These are phyloP conservation scores for Drosophila subobscura DNA, from an alignment of 1,140 invertebrate genomes.

Conservation along the genomic window DNA sequence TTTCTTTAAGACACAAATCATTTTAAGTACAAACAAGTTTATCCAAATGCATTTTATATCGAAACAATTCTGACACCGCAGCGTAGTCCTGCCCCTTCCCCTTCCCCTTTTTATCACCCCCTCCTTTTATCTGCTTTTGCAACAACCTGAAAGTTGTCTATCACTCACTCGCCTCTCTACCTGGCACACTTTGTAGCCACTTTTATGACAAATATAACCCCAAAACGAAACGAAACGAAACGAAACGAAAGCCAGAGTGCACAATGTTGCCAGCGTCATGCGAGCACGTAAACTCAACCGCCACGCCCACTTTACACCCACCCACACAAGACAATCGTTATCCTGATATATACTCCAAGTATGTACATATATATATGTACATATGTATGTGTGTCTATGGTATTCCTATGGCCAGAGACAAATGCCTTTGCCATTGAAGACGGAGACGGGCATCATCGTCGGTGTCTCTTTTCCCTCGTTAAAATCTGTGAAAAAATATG, in stretches of 20 bases:
- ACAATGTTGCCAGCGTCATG: conserved; percentile 55
- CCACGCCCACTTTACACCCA: conserved; percentile 53
- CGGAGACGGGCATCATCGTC: conserved; percentile 26
- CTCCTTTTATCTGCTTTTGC: neutral
- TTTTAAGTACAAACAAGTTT: too few relatives aligned
- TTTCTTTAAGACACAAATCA: too few relatives aligned
- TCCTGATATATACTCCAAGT: neutral
- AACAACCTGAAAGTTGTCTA: conserved; percentile 17
- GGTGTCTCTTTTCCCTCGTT: conserved; percentile 60
- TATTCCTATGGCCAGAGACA: conserved; percentile 41
- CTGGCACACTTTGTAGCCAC: conserved; percentile 74
- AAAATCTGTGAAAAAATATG: conserved; percentile 78
- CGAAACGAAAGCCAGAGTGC: conserved; percentile 4
- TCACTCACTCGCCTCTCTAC: conserved; percentile 29
- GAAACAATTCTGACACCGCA: too few relatives aligned
- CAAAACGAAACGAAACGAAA: conserved; percentile 10
- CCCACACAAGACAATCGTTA: conserved; percentile 17
- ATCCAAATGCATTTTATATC: too few relatives aligned
- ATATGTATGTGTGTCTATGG: neutral
- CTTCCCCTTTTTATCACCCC: neutral
- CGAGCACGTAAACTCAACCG: conserved; percentile 13
- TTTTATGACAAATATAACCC: conserved; percentile 75
- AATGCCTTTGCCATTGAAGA: conserved; percentile 64
- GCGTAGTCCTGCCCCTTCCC: too few relatives aligned
- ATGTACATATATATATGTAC: neutral